Evolutionary conservation across 92 coral and sea anemone species (phyloP), one percentile per base, ranked within the genome.

Genomic region (Metridium senile): DNA sequence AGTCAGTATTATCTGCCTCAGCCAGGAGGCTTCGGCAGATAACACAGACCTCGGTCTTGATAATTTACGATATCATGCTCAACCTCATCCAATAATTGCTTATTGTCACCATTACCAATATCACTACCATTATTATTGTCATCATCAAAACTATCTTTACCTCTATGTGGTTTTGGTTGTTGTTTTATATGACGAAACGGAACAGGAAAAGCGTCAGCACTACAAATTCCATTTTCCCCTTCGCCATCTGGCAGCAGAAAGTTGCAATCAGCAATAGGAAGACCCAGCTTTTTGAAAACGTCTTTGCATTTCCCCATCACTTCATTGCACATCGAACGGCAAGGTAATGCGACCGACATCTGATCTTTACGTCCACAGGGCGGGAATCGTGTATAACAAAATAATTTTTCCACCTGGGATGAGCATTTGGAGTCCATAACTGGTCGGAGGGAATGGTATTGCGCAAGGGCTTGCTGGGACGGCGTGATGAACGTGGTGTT

Each of bases 301-400:
- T 25, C 65, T 11, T 62, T 82, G 22, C 92, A 88, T 11, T 88
- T 82, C 19, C 71, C 43, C 9, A 34, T 39, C 25, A 88, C 84
- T 57, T 82, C 76, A 45, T 79, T 34, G 26, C 92, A 88, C 75
- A 88, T 71, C 26, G 56, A 82, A 18, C 80, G 73, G 63, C 92
- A 88, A 1, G 92, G 92, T 43, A 88, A 27, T 11, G 82, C 80
- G 27, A 88, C 92, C 26, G 86, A 73, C 51, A 75, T 19, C 0
- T 68, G 66, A 25, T 77, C 68, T 1, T 75, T 62, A 22, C 64
- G 59, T 0, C 81, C 71, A 54, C 92, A 88, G 1, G 86, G 89
- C 0, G 92, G 92, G 29, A 88, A 53, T n/a, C 92, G 69, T 17
- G 81, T 70, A 67, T 51, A 72, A 58, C 92, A 88, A 49, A 88